Base-by-base conservation (phyloP, 1,140 invertebrate genomes). In the Hestina assimilis region DNA sequence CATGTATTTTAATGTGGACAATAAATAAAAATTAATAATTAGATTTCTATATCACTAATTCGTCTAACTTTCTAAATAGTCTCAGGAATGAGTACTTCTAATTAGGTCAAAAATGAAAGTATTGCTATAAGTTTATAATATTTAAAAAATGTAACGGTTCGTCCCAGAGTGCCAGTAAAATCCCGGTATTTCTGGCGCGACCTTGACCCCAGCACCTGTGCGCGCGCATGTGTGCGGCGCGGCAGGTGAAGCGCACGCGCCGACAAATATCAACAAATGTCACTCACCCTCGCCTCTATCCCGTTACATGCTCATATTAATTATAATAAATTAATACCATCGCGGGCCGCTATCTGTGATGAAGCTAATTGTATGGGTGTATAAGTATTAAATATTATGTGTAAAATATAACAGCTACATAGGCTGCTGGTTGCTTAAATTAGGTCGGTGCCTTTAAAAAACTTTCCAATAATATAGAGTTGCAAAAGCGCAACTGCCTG, bases 231-330 rank as follows among this genome's bases (percentile, higher is more conserved):
- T 45, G 38, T 14, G 31, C 40, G 57, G 33, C 24, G 33, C 20
- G 23, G 47, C 38, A 26, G 56, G 52, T 43, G 52, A 48, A 40
- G 62, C 65, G 69, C 69, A 62, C 69, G 72, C 65, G 65, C 53
- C 54, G 52, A 62, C 59, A 68, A 69, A 69, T 69, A 75, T 69
- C 72, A 69, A 54, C 68, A 33, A 53, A 56, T 64, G 72, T 73
- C 71, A 68, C 61, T 72, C 71, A 72, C 71, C 66, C 70, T 17
- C 6, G 12, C 38, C 35, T 26, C 46, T 31, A 31, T 67, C 38
- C 66, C 67, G 66, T 71, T 70, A 68, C 57, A 8, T 50, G 45
- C 41, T 19, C 26, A 17, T 40, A 19, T 14, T 46, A 46, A 46
- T 46, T 31, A 46, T 46, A 19, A 38, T 38, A 38, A 38, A 38